Evolutionary conservation across 2,888 invertebrate genomes (phyloP), one percentile per base, ranked within the genome.

Genomic region (Tyria jacobaeae): DNA sequence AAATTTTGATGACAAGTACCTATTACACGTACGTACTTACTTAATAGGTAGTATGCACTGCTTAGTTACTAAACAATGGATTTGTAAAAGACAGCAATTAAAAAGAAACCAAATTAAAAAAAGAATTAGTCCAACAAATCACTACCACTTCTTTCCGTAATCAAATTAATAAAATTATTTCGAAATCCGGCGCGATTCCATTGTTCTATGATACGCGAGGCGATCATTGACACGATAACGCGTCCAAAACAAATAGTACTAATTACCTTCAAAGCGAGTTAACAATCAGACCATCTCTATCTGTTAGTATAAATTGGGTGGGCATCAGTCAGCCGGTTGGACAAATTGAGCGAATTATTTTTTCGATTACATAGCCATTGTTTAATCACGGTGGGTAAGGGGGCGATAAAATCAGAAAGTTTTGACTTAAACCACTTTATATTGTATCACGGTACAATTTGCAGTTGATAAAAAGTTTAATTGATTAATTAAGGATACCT

Each of bases 281-380:
- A 91, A 90, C 89, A 83, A 85, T 88, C 88, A 81, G 74, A 82
- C 76, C 83, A 84, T 86, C 87, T 87, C 85, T 88, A 91, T 89
- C 89, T 87, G 83, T 84, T 81, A 81, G 91, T 77, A 94, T 89
- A 87, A 91, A 92, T 92, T 86, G 87, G 78, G 74, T 67, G 79
- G 74, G 76, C 86, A 87, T 89, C 88, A 84, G 74, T 89, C 89
- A 84, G 48, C 70, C 66, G 76, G 74, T 66, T 65, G 82, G 88
- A 92, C 88, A 89, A 91, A 92, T 92, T 89, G 89, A 80, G 81
- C 85, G 84, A 89, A 91, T 92, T 92, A 91, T 92, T 93, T 92
- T 93, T 93, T 93, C 89, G 90, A 92, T 92, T 92, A 89, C 77
- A 73, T 66, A 73, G 71, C 90, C 88, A 91, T 93, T 93, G 93